Evolutionary conservation across 1,140 invertebrate genomes (phyloP).

Genomic region (Zaprionus lachaisei): DNA sequence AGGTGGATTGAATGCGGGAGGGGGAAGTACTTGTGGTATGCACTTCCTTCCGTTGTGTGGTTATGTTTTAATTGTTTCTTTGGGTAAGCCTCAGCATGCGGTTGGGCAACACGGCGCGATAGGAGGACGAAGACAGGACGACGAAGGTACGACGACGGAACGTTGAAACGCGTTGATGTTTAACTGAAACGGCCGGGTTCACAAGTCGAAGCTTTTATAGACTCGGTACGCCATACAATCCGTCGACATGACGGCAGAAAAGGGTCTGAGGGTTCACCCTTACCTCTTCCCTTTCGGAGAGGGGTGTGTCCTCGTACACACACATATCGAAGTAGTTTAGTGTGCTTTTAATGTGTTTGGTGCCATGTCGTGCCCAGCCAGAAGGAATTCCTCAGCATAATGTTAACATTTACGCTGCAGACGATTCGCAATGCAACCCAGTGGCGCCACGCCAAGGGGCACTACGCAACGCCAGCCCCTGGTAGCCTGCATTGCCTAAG

Average conservation of each 20-base stretch:
- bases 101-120: constrained; percentile 6
- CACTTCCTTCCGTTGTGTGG: constrained; percentile 72
- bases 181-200: constrained; percentile 64
- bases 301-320: background rate
- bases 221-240: constrained; percentile 49
- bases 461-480: background rate
- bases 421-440: constrained; percentile 57
- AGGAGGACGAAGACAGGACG: constrained; percentile 46
- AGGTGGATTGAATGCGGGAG: constrained; percentile 1
- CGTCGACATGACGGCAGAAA: constrained; percentile 21
- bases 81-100: constrained; percentile 46
- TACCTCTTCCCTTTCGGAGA: background rate
- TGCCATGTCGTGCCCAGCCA: constrained; percentile 73
- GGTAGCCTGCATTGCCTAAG: constrained; percentile 11
- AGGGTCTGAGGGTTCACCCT: background rate
- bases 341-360: constrained; percentile 80
- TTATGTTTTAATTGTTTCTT: constrained; percentile 80
- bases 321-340: constrained; percentile 62
- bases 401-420: constrained; percentile 55
- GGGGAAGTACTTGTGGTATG: constrained; percentile 67
- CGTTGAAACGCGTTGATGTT: constrained; percentile 65
- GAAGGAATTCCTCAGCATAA: constrained; percentile 70
- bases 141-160: constrained; percentile 43
- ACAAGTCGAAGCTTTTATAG: constrained; percentile 73
- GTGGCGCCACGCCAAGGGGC: constrained; percentile 32